Percentiles rank a stretch among this genome's conserved stretches.
Conservation (phyloP, 37 sponge, comb jelly and placozoan genomes). For the Beroe ovata region DNA sequence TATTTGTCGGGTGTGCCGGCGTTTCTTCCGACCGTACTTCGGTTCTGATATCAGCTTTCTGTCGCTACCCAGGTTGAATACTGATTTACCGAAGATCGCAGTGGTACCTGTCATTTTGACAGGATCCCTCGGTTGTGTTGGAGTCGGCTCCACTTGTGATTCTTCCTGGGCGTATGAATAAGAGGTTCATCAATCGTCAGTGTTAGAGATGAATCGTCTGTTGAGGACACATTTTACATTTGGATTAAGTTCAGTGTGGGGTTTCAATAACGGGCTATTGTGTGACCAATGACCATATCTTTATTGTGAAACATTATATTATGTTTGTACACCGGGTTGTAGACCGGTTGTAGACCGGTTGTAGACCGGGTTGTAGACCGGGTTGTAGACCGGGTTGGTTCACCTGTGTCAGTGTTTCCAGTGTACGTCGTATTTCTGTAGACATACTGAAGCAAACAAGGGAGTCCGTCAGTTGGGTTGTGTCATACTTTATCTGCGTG, state of each 20-base stretch:
- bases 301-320: too few species aligned
- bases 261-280: too few species aligned
- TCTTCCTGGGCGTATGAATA: too few species aligned
- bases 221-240: too few species aligned
- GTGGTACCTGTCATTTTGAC: slow-evolving; percentile 8
- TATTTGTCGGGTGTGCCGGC: neutral
- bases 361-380: too few species aligned
- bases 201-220: too few species aligned
- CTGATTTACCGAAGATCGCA: neutral
- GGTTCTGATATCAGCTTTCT: neutral
- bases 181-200: too few species aligned
- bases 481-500: neutral
- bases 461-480: slow-evolving; percentile 48
- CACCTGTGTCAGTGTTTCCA: slow-evolving; percentile 25
- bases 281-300: too few species aligned
- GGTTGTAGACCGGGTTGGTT: too few species aligned
- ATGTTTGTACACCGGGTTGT: too few species aligned
- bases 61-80: neutral
- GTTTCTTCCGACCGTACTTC: neutral
- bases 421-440: neutral
- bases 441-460: slow-evolving; percentile 59
- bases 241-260: too few species aligned
- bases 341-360: too few species aligned
- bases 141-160: neutral
- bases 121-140: neutral